Evolutionary conservation across 2,113 vertebrate species (phyloP).

Genomic region (Plecotus auritus): DNA sequence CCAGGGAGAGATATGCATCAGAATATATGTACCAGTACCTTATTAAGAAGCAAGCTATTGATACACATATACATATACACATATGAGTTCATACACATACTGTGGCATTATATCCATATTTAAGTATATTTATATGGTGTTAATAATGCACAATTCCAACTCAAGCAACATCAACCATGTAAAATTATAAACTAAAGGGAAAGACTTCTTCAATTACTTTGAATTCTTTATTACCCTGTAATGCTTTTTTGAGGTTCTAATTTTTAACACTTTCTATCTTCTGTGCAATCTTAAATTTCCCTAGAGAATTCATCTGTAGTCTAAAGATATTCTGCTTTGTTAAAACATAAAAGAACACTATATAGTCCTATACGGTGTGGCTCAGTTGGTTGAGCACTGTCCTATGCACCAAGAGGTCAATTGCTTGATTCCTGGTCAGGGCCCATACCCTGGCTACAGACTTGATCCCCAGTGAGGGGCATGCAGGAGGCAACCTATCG

Average conservation of each 20-base stretch:
- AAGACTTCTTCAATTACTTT: background rate
- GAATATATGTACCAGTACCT: background rate
- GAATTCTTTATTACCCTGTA: conserved; percentile 3
- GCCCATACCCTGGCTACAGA: too few relatives aligned
- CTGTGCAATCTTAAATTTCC: background rate
- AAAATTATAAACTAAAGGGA: background rate
- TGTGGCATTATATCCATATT: background rate
- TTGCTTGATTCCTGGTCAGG: too few relatives aligned
- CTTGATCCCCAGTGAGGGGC: too few relatives aligned
- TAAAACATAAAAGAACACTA: conserved; percentile 48
- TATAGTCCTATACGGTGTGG: background rate
- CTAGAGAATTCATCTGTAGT: background rate
- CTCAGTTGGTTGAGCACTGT: too few relatives aligned
- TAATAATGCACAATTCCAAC: background rate
- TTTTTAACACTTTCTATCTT: conserved; percentile 7
- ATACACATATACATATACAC: background rate
- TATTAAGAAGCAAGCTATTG: background rate
- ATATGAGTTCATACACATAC: background rate
- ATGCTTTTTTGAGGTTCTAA: background rate
- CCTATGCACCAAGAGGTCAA: too few relatives aligned
- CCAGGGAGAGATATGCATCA: background rate
- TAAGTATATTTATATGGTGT: background rate
- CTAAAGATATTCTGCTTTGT: background rate
- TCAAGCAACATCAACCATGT: background rate
- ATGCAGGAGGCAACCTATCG: too few relatives aligned